A percentile compares a stretch with the other conserved stretches of the same genome.
Evolutionary conservation across 2,888 invertebrate genomes (phyloP).

Genomic region (Parnassius glacialis): DNA sequence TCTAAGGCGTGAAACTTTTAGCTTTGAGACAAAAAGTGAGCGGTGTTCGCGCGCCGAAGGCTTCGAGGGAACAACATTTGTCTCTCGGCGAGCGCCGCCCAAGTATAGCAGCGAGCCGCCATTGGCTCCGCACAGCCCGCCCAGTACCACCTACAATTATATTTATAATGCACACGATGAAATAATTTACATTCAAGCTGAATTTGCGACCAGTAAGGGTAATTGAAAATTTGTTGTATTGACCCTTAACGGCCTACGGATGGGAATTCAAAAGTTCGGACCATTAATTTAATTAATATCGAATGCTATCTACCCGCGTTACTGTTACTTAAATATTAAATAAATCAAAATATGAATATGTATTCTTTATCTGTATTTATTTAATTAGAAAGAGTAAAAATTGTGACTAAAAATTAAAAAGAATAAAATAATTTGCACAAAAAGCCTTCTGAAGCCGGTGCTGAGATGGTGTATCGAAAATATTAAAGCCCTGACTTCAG

Average conservation of each 20-base stretch:
- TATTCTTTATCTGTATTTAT: neutral
- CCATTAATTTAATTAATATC: slow-evolving; percentile 52
- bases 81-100: slow-evolving; percentile 71
- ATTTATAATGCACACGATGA: slow-evolving; percentile 79
- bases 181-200: slow-evolving; percentile 80
- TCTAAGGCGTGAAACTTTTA: slow-evolving; percentile 6
- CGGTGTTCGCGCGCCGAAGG: slow-evolving; percentile 61
- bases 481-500: no score
- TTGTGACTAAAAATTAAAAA: no score
- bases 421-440: no score
- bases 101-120: slow-evolving; percentile 47
- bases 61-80: slow-evolving; percentile 75
- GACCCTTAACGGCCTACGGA: slow-evolving; percentile 63
- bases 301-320: slow-evolving; percentile 26
- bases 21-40: slow-evolving; percentile 27
- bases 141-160: slow-evolving; percentile 76
- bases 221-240: slow-evolving; percentile 81
- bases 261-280: slow-evolving; percentile 33
- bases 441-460: no score
- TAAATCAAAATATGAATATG: slow-evolving; percentile 2
- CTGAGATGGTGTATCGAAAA: no score
- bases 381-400: neutral
- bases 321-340: slow-evolving; percentile 8
- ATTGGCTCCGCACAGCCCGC: slow-evolving; percentile 66
- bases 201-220: slow-evolving; percentile 77